Conservation (phyloP, 2,113 vertebrate genomes). For the Corythornis cristatus region DNA sequence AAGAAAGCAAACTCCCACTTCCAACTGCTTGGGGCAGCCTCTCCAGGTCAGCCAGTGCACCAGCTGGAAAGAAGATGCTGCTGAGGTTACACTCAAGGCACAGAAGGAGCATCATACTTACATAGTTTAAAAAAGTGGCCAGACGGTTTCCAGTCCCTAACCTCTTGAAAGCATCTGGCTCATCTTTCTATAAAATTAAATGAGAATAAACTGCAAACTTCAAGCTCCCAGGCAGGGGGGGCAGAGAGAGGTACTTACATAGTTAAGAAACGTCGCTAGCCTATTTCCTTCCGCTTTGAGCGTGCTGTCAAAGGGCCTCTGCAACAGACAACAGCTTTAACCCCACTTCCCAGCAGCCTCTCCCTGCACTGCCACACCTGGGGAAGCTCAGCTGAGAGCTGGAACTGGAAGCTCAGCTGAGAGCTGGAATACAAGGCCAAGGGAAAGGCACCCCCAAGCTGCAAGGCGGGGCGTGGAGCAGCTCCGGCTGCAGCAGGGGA, state of each 20-base stretch:
- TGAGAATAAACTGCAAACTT: slow-evolving; percentile 82
- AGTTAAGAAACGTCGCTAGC: slow-evolving; percentile 99
- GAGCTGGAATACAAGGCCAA: neutral
- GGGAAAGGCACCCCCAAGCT: neutral
- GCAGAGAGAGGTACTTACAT: slow-evolving; percentile 89
- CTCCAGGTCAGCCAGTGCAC: neutral
- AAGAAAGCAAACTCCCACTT: neutral
- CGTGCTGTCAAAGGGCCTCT: slow-evolving; percentile 97
- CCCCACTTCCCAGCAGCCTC: slow-evolving; percentile 56
- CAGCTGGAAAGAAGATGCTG: neutral
- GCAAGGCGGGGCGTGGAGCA: neutral
- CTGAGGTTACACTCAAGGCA: neutral
- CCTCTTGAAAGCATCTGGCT: slow-evolving; percentile 98
- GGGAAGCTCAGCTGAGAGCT: neutral
- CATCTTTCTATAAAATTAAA: slow-evolving; percentile 98
- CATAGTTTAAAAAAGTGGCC: slow-evolving; percentile 99
- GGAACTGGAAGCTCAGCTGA: neutral
- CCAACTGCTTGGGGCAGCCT: neutral
- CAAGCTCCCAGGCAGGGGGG: slow-evolving; percentile 33
- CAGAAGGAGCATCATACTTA: slow-evolving; percentile 84
- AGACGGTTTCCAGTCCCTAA: slow-evolving; percentile 99
- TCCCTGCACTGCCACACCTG: neutral
- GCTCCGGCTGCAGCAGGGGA: fast-evolving
- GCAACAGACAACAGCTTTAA: slow-evolving; percentile 95
- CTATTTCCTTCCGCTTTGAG: slow-evolving; percentile 97